Evolutionary conservation across 2,888 invertebrate genomes (phyloP), one percentile per base, ranked within the genome.

Genomic region (Coenonympha arcania): DNA sequence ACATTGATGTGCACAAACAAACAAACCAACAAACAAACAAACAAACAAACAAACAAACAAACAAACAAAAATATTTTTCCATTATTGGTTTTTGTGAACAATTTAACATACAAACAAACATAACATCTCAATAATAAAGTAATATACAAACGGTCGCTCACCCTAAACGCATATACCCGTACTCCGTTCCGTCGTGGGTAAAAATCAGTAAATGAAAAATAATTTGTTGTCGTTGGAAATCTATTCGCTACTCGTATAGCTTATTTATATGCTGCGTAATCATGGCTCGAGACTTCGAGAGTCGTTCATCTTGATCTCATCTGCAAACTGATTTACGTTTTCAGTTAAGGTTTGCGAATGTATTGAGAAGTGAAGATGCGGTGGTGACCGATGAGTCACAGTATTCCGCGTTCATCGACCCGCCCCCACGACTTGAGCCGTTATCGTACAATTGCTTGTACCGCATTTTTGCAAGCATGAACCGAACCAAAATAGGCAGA

Each of bases 331-430:
- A 51, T 61, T 59, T 48, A 51, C 53, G 53, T 50, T 59, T 53
- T 55, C 57, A 58, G 55, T 52, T 50, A 52, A 56, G 55, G 52
- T 55, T 55, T 56, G 56, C 55, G 54, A 57, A 52, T 55, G 56
- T 61, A 58, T 56, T 51, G 54, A 54, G 62, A 65, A 65, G 63
- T 65, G 63, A 59, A 72, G 73, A 68, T 68, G 57, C 62, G 62
- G 60, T 69, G 72, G 60, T 59, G 60, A 61, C 60, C 62, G 69
- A 68, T 82, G 81, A 81, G 58, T 81, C 81, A 62, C 64, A 62
- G 66, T 65, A 69, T 64, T 62, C 64, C 59, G 69, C 71, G 84
- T 76, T 78, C 80, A 65, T 70, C 72, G 80, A 82, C 79, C 81
- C 72, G 67, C 69, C 69, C 67, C 68, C 68, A 70, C 69, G 63